Conservation (phyloP, 2,888 invertebrate genomes). For the Cheilosia variabilis region DNA sequence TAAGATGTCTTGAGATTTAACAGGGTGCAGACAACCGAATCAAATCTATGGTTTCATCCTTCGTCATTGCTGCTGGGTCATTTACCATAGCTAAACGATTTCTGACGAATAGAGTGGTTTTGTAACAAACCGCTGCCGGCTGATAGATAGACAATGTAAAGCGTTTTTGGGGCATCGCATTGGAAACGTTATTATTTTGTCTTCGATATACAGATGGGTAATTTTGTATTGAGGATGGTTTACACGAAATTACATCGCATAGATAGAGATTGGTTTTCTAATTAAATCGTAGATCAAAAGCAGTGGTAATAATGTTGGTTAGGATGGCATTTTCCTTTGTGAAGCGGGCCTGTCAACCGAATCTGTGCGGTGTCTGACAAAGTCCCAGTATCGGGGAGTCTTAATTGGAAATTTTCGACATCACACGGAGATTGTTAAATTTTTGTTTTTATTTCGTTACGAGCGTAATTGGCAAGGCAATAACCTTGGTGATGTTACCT, state of each 20-base stretch:
- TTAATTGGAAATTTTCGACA: conserved; percentile 42
- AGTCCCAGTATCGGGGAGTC: neutral
- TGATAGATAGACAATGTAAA: conserved; percentile 26
- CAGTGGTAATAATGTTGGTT: conserved; percentile 10
- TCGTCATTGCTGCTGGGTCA: conserved; percentile 10
- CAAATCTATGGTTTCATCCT: conserved; percentile 24
- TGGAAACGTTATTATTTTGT: conserved; percentile 52
- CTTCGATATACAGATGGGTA: conserved; percentile 24
- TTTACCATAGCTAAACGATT: conserved; percentile 56
- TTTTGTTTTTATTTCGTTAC: neutral
- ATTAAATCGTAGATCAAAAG: conserved; percentile 58
- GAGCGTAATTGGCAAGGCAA: conserved; percentile 32
- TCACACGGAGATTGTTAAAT: conserved; percentile 28
- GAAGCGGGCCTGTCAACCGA: neutral
- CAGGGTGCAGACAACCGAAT: conserved; percentile 26
- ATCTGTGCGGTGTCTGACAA: conserved; percentile 5
- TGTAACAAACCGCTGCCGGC: conserved; percentile 19
- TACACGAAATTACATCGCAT: conserved; percentile 42
- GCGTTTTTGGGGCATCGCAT: conserved; percentile 36
- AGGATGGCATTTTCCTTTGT: conserved; percentile 6
- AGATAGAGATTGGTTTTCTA: conserved; percentile 57
- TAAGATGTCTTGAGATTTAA: neutral
- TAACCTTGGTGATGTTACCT: conserved; percentile 12
- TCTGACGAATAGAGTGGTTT: conserved; percentile 65
- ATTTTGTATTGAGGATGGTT: conserved; percentile 14